Conservation (phyloP, 2,113 vertebrate genomes). For the Alouatta palliata region DNA sequence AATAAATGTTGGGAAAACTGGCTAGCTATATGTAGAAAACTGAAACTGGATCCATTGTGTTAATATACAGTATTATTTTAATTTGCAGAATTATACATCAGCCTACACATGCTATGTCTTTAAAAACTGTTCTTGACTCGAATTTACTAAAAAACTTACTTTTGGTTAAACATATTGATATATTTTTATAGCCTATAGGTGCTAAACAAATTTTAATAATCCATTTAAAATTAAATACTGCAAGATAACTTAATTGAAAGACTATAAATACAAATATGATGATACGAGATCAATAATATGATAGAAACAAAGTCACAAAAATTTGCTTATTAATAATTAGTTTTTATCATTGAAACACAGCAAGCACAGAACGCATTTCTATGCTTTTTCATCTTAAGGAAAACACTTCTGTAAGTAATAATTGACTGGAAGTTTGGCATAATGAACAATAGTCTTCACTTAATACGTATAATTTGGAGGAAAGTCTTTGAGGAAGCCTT, state of each 20-base stretch:
- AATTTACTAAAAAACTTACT: background rate
- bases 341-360: background rate
- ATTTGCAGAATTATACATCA: background rate
- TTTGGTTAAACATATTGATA: background rate
- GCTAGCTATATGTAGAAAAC: no score
- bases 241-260: background rate
- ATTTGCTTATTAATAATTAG: background rate
- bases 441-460: background rate
- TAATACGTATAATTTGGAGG: constrained; percentile 21
- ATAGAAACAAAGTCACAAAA: background rate
- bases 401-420: background rate
- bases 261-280: background rate
- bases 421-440: background rate
- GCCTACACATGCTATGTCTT: background rate
- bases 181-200: background rate
- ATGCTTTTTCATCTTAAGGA: background rate
- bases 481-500: background rate
- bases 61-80: background rate
- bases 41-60: background rate
- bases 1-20: no score
- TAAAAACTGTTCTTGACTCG: background rate
- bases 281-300: background rate
- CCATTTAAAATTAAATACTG: background rate
- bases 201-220: background rate
- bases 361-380: background rate